Conservation (phyloP, 2,113 vertebrate species). For the Amblyornis subalaris region DNA sequence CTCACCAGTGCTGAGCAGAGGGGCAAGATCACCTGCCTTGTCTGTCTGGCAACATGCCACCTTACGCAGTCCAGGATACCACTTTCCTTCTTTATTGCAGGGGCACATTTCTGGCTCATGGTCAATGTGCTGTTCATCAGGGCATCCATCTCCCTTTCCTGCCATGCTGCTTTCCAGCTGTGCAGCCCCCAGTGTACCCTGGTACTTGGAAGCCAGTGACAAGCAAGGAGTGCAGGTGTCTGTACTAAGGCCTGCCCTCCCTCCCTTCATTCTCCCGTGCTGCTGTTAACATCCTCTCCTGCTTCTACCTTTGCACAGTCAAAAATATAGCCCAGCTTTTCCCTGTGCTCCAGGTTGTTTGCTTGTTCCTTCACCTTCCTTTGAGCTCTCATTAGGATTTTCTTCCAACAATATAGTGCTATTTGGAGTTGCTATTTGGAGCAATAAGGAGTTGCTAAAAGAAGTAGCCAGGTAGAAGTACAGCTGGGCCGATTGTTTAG, state of each 20-base stretch:
- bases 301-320: not conserved
- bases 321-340: not conserved
- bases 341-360: not conserved
- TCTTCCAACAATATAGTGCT: not conserved
- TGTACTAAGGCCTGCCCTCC: not conserved
- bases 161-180: not conserved
- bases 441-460: not conserved
- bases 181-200: not conserved
- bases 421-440: not conserved
- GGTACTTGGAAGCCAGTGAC: not conserved
- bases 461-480: not conserved
- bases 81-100: not conserved
- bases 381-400: not conserved
- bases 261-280: not conserved
- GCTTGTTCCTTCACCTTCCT: not conserved
- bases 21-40: not conserved
- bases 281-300: not conserved
- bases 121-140: not conserved
- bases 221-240: not conserved
- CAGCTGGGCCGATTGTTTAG: not conserved
- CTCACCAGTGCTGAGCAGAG: not conserved
- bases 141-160: not conserved
- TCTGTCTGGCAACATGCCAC: not conserved
- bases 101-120: not conserved
- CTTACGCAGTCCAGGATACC: not conserved